These are phyloP conservation scores for Acanthacorydalis orientalis DNA, from an alignment of 2,888 invertebrate species.

Conservation along the genomic window DNA sequence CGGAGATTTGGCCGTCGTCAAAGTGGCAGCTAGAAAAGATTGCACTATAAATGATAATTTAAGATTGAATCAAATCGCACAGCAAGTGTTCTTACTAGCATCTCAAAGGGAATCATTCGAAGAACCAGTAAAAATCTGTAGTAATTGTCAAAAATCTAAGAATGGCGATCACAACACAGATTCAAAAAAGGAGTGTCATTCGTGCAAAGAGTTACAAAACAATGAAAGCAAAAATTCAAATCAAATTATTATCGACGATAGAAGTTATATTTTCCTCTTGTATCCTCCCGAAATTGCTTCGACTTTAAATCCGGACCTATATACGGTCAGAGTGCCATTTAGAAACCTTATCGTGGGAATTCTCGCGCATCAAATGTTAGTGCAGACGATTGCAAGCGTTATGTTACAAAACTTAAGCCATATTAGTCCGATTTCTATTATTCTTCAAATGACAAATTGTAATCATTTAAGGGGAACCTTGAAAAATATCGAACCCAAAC, in stretches of 20 bases:
- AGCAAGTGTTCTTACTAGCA: conserved; percentile 63
- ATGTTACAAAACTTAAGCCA: conserved; percentile 46
- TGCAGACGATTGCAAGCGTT: conserved; percentile 79
- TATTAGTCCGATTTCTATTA: conserved; percentile 25
- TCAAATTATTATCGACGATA: conserved; percentile 51
- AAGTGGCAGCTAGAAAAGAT: conserved; percentile 82
- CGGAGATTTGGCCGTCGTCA: conserved; percentile 80
- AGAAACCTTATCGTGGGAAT: conserved; percentile 76
- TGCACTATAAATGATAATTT: conserved; percentile 71
- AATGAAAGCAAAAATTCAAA: conserved; percentile 22
- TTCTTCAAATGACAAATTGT: conserved; percentile 23
- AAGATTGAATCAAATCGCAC: conserved; percentile 71
- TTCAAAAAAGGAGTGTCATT: neutral
- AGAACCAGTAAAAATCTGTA: neutral
- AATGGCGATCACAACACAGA: neutral
- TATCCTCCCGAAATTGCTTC: conserved; percentile 60
- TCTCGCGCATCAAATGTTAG: conserved; percentile 78
- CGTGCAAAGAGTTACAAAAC: conserved; percentile 15
- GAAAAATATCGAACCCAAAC: conserved; percentile 34
- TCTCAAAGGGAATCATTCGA: conserved; percentile 17
- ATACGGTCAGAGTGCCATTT: conserved; percentile 72
- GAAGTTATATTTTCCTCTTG: conserved; percentile 76
- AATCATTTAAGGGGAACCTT: conserved; percentile 24
- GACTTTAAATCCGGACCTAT: conserved; percentile 56
- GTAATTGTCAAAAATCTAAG: neutral